Evolutionary conservation across 2,113 vertebrate species (phyloP), one percentile per base, ranked within the genome.

Genomic region (Cephalopholis sonnerati): DNA sequence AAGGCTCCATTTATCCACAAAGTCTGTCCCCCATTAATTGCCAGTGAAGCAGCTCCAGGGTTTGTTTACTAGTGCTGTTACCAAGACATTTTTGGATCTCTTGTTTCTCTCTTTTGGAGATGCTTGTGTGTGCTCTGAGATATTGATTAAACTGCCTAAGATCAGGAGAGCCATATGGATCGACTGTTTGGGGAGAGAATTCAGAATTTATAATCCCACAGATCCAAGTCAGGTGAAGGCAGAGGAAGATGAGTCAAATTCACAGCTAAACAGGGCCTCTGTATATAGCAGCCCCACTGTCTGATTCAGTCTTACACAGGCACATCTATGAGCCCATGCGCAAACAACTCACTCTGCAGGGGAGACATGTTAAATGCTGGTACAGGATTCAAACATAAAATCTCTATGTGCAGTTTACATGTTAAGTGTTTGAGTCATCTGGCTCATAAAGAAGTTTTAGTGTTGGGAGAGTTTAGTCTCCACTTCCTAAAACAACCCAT

Each of bases 1-100:
- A 44, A 44, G 10, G 46, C 76, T 57, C 20, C 4, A 58, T 59
- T 82, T 13, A 76, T 74, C 57, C 46, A 63, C 64, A 84, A 50
- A 84, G 63, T 73, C 74, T 86, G 70, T 67, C 44, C 53, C 16
- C 12, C 13, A 66, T 64, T 83, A 83, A 75, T 46, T 82, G 62
- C 67, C 81, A 78, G 55, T 17, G 39, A 82, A 61, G 64, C 65
- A 50, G 86, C 76, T 79, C 55, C 67, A 76, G 79, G 62, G 67
- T 77, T 82, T 88, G 74, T 87, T 84, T 86, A 83, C 71, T 84
- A n/a, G n/a, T 65, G 53, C n/a, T 63, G 66, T 63, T 76, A 85
- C 79, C 36, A 4, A 69, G 58, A 84, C 50, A 59, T 54, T 80
- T 83, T 84, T 72, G 53, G 50, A 58, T 81, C 39, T 79, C 18